phyloP scores from a whole-genome alignment of 1,140 invertebrate genomes.

The Ceratina australensis region DNA sequence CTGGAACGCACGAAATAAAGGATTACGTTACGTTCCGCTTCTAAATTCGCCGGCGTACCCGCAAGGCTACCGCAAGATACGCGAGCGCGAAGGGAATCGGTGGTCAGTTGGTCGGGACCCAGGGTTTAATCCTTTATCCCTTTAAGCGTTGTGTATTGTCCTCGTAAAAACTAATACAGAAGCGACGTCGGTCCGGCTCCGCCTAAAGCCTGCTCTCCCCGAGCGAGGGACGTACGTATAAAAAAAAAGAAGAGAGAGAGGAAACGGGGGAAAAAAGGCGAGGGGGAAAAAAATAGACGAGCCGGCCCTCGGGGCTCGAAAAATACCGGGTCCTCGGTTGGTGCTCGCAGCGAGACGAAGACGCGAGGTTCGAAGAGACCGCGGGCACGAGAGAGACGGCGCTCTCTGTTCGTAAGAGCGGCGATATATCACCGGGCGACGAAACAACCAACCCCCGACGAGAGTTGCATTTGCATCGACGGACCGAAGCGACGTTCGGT shows the following conservation, averaged over 20 bases:
- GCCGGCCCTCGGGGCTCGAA: slow-evolving; percentile 62
- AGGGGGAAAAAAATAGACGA: slow-evolving; percentile 35
- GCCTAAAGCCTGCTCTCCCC: slow-evolving; percentile 72
- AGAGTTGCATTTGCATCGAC: slow-evolving; percentile 76
- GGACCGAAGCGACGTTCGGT: slow-evolving; percentile 54
- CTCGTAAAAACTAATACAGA: slow-evolving; percentile 79
- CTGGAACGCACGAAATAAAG: too few relatives aligned
- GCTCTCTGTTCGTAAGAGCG: neutral
- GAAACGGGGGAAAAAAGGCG: slow-evolving; percentile 38
- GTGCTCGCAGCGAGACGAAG: slow-evolving; percentile 34
- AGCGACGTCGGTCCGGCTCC: slow-evolving; percentile 60
- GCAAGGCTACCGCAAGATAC: slow-evolving; percentile 16
- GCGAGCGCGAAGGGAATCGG: slow-evolving; percentile 48
- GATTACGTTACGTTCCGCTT: too few relatives aligned
- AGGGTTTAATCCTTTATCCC: slow-evolving; percentile 78
- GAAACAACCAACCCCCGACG: slow-evolving; percentile 74
- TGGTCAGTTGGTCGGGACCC: slow-evolving; percentile 70
- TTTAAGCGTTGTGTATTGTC: slow-evolving; percentile 80
- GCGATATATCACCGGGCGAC: slow-evolving; percentile 74
- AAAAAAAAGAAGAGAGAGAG: slow-evolving; percentile 53
- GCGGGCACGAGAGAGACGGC: neutral
- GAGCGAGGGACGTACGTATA: slow-evolving; percentile 55
- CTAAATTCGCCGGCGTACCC: neutral
- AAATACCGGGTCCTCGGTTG: slow-evolving; percentile 61
- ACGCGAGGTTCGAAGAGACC: slow-evolving; percentile 31